Base-by-base conservation (phyloP, 2,797 vertebrate species). In the Scomberomorus guttatus region DNA sequence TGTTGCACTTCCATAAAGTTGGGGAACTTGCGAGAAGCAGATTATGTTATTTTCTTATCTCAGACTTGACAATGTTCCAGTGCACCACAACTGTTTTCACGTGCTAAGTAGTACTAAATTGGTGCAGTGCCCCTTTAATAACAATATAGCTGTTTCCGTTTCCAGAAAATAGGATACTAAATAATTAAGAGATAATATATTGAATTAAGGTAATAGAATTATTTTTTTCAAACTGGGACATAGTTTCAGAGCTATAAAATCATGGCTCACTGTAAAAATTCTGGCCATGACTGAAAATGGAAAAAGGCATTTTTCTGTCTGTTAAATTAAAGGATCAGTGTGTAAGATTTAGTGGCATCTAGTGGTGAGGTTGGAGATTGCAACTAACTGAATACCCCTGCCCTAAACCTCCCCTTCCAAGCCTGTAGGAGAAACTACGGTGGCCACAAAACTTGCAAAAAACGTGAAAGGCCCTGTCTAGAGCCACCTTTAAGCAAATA, bases 141-240 rank as follows among this genome's bases (percentile, higher is more conserved):
- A 51, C 11, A 51, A 64, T 18, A 34, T n/a, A 7, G 3, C 10
- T 18, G 5, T 37, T 58, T 72, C 58, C 13, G 7, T 54, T 68
- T 51, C 27, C 29, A 56, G 20, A 29, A 56, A 54, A 77, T 51
- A 42, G 66, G 65, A 75, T 70, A 32, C 18, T 2, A 15, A 65
- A 76, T 56, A 13, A 61, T 55, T 20, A 32, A 50, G n/a, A 46
- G 17, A 58, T 72, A 27, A 80, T 54, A 44, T 54, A 74, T 73
- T 78, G 3, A 54, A 82, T 82, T 60, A 62, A 50, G 44, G 14
- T 56, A 46, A 37, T 3, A 27, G 24, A 58, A 50, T 42, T 46
- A 39, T 65, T 69, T 20, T 12, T 27, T 44, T 42, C 51, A 70
- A 57, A 57, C 15, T 27, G 55, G n/a, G 42, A 52, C 46, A 46